Evolutionary conservation across 2,888 invertebrate species (phyloP).

Genomic region (Campopleginae sp.): DNA sequence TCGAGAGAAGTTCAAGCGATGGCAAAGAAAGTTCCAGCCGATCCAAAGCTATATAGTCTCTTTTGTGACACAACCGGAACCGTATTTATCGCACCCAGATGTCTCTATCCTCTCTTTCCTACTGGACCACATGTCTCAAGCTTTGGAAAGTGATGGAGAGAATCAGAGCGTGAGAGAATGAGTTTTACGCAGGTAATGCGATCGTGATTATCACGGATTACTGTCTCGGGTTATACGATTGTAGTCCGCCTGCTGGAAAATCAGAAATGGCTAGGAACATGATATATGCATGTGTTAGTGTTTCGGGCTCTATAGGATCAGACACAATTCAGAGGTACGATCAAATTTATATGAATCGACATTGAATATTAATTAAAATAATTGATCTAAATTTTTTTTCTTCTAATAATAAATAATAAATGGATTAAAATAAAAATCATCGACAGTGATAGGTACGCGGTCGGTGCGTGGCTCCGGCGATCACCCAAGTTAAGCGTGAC

Average conservation of each 20-base stretch:
- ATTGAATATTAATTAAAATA: no score
- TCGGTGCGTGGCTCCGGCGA: no score
- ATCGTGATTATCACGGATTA: constrained; percentile 82
- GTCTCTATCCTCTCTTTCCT: constrained; percentile 10
- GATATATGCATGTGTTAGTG: neutral
- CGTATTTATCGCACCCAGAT: constrained; percentile 60
- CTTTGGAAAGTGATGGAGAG: constrained; percentile 7
- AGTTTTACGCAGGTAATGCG: constrained; percentile 74
- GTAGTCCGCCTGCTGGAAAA: constrained; percentile 23
- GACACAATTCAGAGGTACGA: neutral
- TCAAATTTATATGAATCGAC: neutral
- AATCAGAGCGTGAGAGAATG: constrained; percentile 11
- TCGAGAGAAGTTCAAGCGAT: neutral
- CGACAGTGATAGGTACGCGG: no score
- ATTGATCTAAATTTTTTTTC: no score
- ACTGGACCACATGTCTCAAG: neutral
- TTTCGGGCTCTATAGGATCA: neutral
- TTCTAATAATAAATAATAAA: no score
- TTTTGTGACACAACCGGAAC: constrained; percentile 47
- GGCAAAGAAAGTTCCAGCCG: neutral
- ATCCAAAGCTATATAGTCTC: constrained; percentile 27
- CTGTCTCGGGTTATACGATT: constrained; percentile 53
- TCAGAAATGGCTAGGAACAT: neutral
- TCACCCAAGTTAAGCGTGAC: no score
- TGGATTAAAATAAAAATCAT: no score